Conservation (phyloP, 2,113 vertebrate genomes). For the Pleuronectes platessa region DNA sequence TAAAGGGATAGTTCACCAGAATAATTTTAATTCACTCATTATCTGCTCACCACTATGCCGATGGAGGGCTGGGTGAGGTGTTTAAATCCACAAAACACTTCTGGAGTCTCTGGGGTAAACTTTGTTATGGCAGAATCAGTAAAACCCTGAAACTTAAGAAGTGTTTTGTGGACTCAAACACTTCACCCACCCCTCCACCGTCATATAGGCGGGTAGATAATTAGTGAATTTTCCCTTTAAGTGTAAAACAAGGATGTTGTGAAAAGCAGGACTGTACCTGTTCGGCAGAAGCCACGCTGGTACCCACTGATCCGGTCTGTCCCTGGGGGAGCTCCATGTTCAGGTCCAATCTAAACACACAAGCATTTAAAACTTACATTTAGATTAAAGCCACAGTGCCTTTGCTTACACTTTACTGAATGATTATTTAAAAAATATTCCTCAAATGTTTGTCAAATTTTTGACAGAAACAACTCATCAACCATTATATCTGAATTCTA, state of each 20-base stretch:
- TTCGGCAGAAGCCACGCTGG: slow-evolving; percentile 91
- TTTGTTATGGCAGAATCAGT: too few species aligned
- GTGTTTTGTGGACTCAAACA: too few species aligned
- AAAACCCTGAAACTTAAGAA: too few species aligned
- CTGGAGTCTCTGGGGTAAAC: too few species aligned
- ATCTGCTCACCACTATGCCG: too few species aligned
- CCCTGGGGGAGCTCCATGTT: slow-evolving; percentile 98
- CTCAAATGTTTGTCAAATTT: not conserved
- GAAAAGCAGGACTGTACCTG: slow-evolving; percentile 80
- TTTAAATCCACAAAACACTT: too few species aligned
- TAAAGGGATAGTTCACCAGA: too few species aligned
- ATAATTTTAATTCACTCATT: too few species aligned
- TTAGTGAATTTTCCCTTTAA: not conserved
- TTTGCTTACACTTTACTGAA: not conserved
- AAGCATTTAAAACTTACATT: slow-evolving; percentile 13
- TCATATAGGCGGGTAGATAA: too few species aligned
- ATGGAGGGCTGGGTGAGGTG: too few species aligned
- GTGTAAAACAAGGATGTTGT: not conserved
- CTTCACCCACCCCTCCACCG: too few species aligned
- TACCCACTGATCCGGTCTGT: slow-evolving; percentile 91
- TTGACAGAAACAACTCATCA: not conserved
- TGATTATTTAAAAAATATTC: not conserved
- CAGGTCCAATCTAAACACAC: slow-evolving; percentile 88
- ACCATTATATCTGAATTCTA: too few species aligned
- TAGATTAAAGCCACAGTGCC: not conserved